Conservation (phyloP, 2,113 vertebrate species). For the Oryzias curvinotus region DNA sequence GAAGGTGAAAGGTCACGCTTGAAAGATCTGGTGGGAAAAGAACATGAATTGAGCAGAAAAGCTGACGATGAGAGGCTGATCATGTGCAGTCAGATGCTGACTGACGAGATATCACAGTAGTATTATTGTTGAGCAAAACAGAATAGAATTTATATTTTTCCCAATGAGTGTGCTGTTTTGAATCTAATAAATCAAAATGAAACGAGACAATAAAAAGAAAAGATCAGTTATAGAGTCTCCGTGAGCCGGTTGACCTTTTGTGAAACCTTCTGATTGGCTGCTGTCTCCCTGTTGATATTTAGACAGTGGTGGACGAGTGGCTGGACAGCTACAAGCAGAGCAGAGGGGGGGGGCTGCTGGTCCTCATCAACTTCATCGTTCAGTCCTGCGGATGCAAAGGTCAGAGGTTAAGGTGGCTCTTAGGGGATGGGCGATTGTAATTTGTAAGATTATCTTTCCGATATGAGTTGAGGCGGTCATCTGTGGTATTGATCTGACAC, state of each 20-base stretch:
- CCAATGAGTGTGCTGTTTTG: constrained; percentile 34
- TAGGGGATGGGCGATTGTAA: constrained; percentile 33
- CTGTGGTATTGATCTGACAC: constrained; percentile 40
- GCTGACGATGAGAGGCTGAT: constrained; percentile 55
- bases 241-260: constrained; percentile 17
- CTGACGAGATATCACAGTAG: constrained; percentile 53
- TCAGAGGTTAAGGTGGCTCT: constrained; percentile 62
- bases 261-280: constrained; percentile 37
- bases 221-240: constrained; percentile 1
- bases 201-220: constrained; percentile 24
- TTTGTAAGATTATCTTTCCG: constrained; percentile 52
- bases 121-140: constrained; percentile 52
- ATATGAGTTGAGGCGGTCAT: constrained; percentile 36
- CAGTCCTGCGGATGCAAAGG: constrained; percentile 87
- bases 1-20: constrained; percentile 14
- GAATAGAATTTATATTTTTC: constrained; percentile 33
- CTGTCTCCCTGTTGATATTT: constrained; percentile 30
- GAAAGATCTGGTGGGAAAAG: constrained; percentile 30
- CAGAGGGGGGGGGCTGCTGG: constrained; percentile 76
- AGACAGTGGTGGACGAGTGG: constrained; percentile 89
- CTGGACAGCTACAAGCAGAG: constrained; percentile 85
- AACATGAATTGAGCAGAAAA: constrained; percentile 52
- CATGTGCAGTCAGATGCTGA: constrained; percentile 61
- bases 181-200: constrained; percentile 23
- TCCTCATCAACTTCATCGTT: constrained; percentile 87